Conservation (phyloP, 2,888 invertebrate species). For the Hypena proboscidalis region DNA sequence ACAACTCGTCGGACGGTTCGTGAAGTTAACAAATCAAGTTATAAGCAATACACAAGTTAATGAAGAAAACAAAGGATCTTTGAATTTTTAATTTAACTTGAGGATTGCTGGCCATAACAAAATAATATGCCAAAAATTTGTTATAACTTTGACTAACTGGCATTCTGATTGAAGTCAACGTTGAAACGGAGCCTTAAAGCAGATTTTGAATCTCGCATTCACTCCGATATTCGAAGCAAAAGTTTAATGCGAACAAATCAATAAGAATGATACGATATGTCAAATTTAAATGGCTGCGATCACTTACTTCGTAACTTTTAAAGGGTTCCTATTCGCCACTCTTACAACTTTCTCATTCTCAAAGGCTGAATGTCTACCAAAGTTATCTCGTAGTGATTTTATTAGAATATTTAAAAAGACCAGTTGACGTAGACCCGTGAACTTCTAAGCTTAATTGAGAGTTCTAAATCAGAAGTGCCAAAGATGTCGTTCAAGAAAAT, state of each 20-base stretch:
- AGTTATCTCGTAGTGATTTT: constrained; percentile 48
- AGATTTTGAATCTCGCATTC: constrained; percentile 22
- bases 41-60: constrained; percentile 1
- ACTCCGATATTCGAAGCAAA: constrained; percentile 19
- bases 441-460: constrained; percentile 16
- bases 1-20: background rate
- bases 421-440: constrained; percentile 29
- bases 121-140: constrained; percentile 1
- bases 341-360: constrained; percentile 44
- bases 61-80: constrained; percentile 3
- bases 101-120: background rate
- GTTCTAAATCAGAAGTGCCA: constrained; percentile 20
- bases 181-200: constrained; percentile 8
- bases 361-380: constrained; percentile 44
- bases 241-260: constrained; percentile 39
- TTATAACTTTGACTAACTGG: background rate
- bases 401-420: constrained; percentile 49
- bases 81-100: constrained; percentile 5
- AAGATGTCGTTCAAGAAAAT: constrained; percentile 29
- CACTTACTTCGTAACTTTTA: constrained; percentile 46
- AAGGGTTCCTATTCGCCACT: constrained; percentile 36
- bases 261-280: constrained; percentile 43
- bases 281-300: constrained; percentile 47
- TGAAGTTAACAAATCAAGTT: background rate
- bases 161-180: constrained; percentile 6